A percentile compares a stretch with the other conserved stretches of the same genome.
Evolutionary conservation across 2,888 invertebrate genomes (phyloP).

Genomic region (Caenorhabditis sp.): DNA sequence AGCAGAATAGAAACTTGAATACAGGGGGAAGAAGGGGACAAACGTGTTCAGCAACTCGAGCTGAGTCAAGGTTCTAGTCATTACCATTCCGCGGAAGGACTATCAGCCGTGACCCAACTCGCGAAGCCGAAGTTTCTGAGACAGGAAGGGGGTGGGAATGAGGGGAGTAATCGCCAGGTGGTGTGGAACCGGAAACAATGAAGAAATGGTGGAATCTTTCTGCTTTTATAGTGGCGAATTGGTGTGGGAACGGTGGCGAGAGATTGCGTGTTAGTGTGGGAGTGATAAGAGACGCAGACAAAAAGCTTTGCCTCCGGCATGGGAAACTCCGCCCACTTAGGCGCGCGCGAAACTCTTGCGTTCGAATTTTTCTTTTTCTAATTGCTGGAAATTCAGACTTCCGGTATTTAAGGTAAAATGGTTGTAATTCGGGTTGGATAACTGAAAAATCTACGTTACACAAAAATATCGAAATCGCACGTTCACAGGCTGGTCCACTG

Average conservation of each 20-base stretch:
- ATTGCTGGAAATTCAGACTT: too few species aligned
- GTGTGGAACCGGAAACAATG: conserved; percentile 10
- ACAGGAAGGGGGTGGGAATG: neutral
- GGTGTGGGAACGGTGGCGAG: conserved; percentile 57
- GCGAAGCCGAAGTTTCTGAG: conserved; percentile 1
- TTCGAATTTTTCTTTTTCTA: conserved; percentile 10
- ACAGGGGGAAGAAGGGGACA: neutral
- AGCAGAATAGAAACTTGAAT: conserved; percentile 10
- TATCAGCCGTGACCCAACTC: conserved; percentile 58
- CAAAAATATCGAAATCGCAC: too few species aligned
- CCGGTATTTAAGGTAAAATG: too few species aligned
- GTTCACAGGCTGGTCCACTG: too few species aligned
- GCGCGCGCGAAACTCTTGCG: conserved; percentile 36
- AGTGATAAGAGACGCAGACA: conserved; percentile 46
- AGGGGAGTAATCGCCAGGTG: neutral
- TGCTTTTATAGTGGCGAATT: conserved; percentile 51
- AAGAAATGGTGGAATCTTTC: conserved; percentile 11
- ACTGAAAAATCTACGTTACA: too few species aligned
- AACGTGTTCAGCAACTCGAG: conserved; percentile 29
- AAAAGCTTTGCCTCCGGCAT: conserved; percentile 1
- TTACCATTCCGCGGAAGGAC: conserved; percentile 59
- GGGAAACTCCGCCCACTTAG: conserved; percentile 66
- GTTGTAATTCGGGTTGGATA: too few species aligned
- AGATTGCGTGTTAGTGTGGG: conserved; percentile 3
- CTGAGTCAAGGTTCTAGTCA: conserved; percentile 68